Conservation (phyloP, 2,888 invertebrate species). For the Labia minor region DNA sequence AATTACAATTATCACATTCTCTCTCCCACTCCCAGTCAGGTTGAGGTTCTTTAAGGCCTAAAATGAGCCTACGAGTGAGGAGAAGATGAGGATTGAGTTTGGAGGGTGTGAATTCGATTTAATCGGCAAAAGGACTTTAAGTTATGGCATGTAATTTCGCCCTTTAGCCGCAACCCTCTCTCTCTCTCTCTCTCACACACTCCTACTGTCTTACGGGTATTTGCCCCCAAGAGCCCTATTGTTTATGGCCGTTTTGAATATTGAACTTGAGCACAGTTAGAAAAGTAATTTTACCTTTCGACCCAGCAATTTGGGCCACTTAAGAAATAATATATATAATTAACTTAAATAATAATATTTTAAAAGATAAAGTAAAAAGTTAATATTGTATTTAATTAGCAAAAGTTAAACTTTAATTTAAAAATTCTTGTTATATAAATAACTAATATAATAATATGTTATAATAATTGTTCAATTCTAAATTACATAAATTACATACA, state of each 20-base stretch:
- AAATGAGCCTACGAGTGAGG: neutral
- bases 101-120: constrained; percentile 3
- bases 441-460: too few species aligned
- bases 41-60: neutral
- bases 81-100: too few species aligned
- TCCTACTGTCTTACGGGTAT: too few species aligned
- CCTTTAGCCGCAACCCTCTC: neutral
- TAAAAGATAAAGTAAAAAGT: too few species aligned
- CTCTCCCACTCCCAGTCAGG: neutral
- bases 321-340: too few species aligned
- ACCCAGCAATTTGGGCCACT: neutral
- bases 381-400: too few species aligned
- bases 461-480: too few species aligned
- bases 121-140: constrained; percentile 6
- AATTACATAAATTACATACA: too few species aligned
- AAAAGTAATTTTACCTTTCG: neutral
- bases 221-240: neutral
- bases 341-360: too few species aligned
- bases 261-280: constrained; percentile 1
- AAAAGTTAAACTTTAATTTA: too few species aligned
- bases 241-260: constrained; percentile 13
- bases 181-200: too few species aligned
- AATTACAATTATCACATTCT: constrained; percentile 8
- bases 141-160: constrained; percentile 13
- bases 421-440: too few species aligned